Evolutionary conservation across 1,140 invertebrate species (phyloP).

Genomic region (Rhyzopertha dominica): DNA sequence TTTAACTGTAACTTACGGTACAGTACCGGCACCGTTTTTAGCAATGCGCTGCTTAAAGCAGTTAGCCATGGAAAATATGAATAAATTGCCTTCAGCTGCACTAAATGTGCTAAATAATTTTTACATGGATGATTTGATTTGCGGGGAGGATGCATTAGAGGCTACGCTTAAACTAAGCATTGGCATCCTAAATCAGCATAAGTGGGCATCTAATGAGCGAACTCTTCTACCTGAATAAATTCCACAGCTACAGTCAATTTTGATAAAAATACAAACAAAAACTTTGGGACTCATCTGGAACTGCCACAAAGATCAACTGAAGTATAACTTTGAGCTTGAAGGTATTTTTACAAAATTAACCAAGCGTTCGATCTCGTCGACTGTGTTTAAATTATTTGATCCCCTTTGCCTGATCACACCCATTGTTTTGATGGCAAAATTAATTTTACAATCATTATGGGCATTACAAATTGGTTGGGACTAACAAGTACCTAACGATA

Average conservation of each 20-base stretch:
- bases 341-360: too few species aligned
- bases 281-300: too few species aligned
- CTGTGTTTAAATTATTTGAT: too few species aligned
- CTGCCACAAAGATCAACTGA: too few species aligned
- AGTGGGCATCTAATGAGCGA: conserved; percentile 43
- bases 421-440: too few species aligned
- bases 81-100: conserved; percentile 22
- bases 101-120: conserved; percentile 18
- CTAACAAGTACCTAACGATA: not conserved
- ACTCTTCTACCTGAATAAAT: too few species aligned
- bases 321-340: too few species aligned
- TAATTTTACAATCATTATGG: too few species aligned
- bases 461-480: conserved; percentile 1
- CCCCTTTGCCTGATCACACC: too few species aligned
- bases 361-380: too few species aligned
- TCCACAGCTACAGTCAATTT: too few species aligned
- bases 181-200: conserved; percentile 25
- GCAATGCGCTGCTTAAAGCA: conserved; percentile 24
- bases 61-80: conserved; percentile 23
- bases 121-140: conserved; percentile 35
- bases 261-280: too few species aligned
- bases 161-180: conserved; percentile 1
- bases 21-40: conserved; percentile 26
- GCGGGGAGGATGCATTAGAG: conserved; percentile 18
- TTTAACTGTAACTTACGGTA: conserved; percentile 33